A percentile compares a stretch with the other conserved stretches of the same genome.
Conservation (phyloP, 2,888 invertebrate genomes). For the Theretra japonica region DNA sequence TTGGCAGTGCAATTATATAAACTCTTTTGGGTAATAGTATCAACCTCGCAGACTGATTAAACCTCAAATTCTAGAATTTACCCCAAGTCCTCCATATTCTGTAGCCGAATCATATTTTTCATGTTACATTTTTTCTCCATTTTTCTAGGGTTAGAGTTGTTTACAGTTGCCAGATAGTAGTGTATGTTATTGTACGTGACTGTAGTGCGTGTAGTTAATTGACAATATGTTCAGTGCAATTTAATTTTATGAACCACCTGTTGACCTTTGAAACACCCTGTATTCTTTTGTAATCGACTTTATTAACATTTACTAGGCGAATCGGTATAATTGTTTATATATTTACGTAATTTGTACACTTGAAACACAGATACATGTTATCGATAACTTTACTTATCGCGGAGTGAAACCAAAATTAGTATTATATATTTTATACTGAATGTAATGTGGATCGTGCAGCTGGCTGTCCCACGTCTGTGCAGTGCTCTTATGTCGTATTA, state of each 20-base stretch:
- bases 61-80: background rate
- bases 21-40: background rate
- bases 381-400: conserved; percentile 20
- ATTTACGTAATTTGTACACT: conserved; percentile 27
- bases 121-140: background rate
- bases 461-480: conserved; percentile 29
- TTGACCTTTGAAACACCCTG: conserved; percentile 40
- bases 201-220: conserved; percentile 45
- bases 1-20: background rate
- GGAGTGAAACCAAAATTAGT: conserved; percentile 56
- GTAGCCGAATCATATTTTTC: background rate
- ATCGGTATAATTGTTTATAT: conserved; percentile 30
- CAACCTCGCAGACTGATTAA: background rate
- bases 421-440: conserved; percentile 44
- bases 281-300: conserved; percentile 21
- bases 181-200: conserved; percentile 50
- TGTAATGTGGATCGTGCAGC: conserved; percentile 41
- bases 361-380: conserved; percentile 5
- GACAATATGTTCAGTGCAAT: conserved; percentile 54
- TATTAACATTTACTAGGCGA: conserved; percentile 15
- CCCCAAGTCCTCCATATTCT: background rate
- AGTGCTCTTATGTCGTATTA: background rate
- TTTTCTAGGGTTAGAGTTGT: background rate
- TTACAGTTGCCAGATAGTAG: background rate
- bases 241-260: conserved; percentile 46